A percentile compares a stretch with the other conserved stretches of the same genome.
Evolutionary conservation across 2,113 vertebrate species (phyloP).

Genomic region (Otus sunia): DNA sequence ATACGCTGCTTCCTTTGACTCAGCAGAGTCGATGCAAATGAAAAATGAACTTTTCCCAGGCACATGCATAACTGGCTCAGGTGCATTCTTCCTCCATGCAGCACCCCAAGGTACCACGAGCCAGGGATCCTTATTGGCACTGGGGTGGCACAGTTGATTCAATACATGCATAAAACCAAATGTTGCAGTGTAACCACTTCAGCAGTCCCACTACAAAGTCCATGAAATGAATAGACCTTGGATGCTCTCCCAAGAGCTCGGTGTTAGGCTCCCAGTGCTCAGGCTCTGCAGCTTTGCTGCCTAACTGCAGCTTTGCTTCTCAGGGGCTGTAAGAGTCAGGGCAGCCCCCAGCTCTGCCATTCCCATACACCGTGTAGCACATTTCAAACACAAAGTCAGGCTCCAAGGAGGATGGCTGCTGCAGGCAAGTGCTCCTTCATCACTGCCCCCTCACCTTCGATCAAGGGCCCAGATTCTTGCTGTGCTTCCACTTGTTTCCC

Average conservation of each 20-base stretch:
- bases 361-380: fast-evolving
- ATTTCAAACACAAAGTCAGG: background rate
- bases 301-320: background rate
- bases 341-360: background rate
- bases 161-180: background rate
- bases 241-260: background rate
- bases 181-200: background rate
- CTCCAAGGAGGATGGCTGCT: background rate
- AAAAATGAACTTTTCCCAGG: background rate
- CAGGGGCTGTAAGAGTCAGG: background rate
- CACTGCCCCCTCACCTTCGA: background rate
- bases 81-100: background rate
- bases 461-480: fast-evolving
- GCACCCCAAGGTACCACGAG: background rate
- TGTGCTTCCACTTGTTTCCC: background rate
- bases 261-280: background rate
- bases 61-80: fast-evolving
- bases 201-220: background rate
- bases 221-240: background rate
- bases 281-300: background rate
- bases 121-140: background rate
- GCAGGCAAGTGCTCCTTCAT: background rate
- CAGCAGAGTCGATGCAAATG: background rate
- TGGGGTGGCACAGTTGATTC: background rate
- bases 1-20: background rate